Conservation (phyloP, 2,888 invertebrate genomes). For the Dorcus parallelipipedus region DNA sequence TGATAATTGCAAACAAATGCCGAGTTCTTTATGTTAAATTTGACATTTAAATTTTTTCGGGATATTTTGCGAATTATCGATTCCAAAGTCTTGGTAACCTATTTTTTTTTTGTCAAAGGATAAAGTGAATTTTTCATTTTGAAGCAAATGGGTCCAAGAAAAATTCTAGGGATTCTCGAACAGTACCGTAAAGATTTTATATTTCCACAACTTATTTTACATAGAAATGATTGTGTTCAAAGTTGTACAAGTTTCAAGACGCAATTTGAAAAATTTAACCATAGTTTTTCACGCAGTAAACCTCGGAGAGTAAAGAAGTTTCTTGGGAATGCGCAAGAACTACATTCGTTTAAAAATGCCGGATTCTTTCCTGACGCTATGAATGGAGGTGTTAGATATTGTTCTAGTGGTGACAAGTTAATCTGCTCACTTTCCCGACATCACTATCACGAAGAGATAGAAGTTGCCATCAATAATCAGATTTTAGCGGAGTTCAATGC, state of each 20-base stretch:
- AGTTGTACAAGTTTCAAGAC: no score
- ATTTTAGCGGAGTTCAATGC: conserved; percentile 58
- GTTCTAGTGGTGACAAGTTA: neutral
- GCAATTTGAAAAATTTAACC: no score
- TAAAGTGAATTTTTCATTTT: no score
- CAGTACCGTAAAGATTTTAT: no score
- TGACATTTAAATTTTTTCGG: neutral
- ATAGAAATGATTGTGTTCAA: no score
- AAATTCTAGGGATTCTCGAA: no score
- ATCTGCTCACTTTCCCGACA: neutral
- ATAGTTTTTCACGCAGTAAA: no score
- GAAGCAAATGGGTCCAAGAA: no score
- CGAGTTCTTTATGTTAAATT: neutral
- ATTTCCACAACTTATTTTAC: no score
- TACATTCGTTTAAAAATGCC: neutral
- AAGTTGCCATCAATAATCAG: conserved; percentile 55
- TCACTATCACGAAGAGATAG: conserved; percentile 49
- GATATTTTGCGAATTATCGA: neutral
- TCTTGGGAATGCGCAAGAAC: neutral
- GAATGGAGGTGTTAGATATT: no score
- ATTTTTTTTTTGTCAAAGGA: neutral
- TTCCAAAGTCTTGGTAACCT: neutral
- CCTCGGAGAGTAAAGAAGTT: no score
- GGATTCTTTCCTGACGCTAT: neutral
- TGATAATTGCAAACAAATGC: no score